phyloP scores from a whole-genome alignment of 2,797 vertebrate genomes.

The Schizopygopsis malacanthus region DNA sequence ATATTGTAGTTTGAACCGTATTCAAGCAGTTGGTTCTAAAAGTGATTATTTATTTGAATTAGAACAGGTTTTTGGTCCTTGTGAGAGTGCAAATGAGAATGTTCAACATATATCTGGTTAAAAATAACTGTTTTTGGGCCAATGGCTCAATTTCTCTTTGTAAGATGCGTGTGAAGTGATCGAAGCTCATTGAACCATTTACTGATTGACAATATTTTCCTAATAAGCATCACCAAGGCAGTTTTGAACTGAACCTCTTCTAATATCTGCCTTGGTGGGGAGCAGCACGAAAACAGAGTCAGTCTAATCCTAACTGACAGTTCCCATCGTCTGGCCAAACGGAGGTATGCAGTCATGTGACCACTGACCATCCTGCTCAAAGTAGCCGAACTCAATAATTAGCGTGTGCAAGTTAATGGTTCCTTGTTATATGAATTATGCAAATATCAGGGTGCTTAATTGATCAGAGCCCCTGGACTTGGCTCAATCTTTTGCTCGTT shows the following conservation, averaged over 20 bases:
- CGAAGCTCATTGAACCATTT: conserved; percentile 20
- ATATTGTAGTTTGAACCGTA: background rate
- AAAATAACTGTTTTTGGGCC: background rate
- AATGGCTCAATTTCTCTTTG: background rate
- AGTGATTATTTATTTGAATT: background rate
- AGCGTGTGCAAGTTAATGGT: conserved; percentile 78
- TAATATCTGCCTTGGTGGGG: conserved; percentile 25
- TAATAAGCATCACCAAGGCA: conserved; percentile 25
- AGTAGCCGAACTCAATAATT: conserved; percentile 70
- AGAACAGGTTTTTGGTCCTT: background rate
- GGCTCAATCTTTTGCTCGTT: conserved; percentile 74
- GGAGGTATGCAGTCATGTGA: conserved; percentile 53
- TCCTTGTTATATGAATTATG: conserved; percentile 82
- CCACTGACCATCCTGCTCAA: conserved; percentile 47
- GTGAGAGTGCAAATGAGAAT: background rate
- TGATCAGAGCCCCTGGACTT: conserved; percentile 75
- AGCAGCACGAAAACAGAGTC: conserved; percentile 34
- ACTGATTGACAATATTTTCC: conserved; percentile 29
- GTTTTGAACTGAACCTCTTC: conserved; percentile 29
- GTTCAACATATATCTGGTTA: background rate
- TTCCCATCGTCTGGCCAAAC: conserved; percentile 68
- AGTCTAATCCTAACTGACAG: conserved; percentile 58
- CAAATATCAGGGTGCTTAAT: conserved; percentile 77
- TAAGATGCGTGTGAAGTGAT: conserved; percentile 14
- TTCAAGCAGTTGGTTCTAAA: background rate